Conservation (phyloP, 2,797 vertebrate genomes). For the Graptemys geographica region DNA sequence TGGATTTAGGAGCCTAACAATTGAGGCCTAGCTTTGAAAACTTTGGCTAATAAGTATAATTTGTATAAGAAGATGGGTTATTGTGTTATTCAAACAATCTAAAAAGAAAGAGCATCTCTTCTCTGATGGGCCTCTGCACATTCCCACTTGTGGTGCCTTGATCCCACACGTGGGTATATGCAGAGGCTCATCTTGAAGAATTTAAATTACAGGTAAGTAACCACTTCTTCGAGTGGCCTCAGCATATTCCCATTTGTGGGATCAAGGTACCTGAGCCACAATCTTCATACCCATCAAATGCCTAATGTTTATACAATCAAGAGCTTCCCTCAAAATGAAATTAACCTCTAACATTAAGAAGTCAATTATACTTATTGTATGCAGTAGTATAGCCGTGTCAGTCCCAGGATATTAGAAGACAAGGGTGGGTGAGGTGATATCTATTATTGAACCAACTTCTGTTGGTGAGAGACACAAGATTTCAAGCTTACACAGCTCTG, state of each 20-base stretch:
- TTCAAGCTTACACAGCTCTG: neutral
- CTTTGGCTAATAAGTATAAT: neutral
- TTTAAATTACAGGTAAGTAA: neutral
- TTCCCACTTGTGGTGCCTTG: neutral
- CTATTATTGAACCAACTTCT: neutral
- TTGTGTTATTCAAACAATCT: neutral
- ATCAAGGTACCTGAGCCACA: neutral
- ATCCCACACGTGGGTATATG: neutral
- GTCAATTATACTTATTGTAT: neutral
- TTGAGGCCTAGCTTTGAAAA: neutral
- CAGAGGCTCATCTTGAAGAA: neutral
- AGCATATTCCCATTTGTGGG: neutral
- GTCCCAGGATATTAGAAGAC: neutral
- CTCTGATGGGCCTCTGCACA: neutral
- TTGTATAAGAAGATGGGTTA: rapidly evolving
- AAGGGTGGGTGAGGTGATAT: neutral
- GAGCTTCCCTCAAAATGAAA: conserved; percentile 3
- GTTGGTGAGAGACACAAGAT: neutral
- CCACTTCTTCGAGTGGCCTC: neutral
- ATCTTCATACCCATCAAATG: neutral
- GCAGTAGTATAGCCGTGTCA: neutral
- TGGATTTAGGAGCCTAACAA: neutral
- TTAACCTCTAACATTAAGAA: neutral
- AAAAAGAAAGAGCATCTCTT: neutral
- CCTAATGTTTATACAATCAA: neutral